Base-by-base conservation (phyloP, 2,797 vertebrate genomes). In the Erithacus rubecula region DNA sequence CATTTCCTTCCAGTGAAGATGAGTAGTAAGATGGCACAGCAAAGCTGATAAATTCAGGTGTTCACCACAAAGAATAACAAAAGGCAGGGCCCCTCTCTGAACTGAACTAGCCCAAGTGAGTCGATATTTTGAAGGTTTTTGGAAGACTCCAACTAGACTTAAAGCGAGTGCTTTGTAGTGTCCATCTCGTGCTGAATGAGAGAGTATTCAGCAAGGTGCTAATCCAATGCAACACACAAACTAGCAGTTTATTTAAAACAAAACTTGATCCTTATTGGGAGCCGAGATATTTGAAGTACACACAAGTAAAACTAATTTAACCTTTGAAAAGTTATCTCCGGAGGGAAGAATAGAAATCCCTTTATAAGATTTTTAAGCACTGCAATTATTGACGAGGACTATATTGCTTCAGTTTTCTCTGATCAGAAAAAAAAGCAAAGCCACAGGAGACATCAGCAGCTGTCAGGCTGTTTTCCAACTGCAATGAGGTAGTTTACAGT, bases 321-420 rank as follows among this genome's bases (percentile, higher is more conserved):
- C 98, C 98, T 98, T 98, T 98, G 97, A 97, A 97, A 98, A 98
- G 93, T 96, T 96, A 96, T 97, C 98, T 98, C 98, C 36, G 16
- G 98, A 98, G 98, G 97, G 93, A 97, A 97, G 96, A 97, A 96
- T 81, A 97, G 96, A 97, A 98, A 98, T 98, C 98, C 97, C 96
- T 97, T 98, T 98, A 98, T 98, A 98, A 98, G 97, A 97, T 98
- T 98, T 98, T 97, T 98, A 98, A 98, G 97, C 96, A 97, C 97
- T 96, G 97, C 97, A 98, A 98, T 98, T 98, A 98, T 98, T 98
- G 98, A 98, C 95, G 78, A 98, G 97, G 96, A 97, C 97, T 97
- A 97, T 97, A 98, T 98, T 97, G 97, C 97, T 98, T 98, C 97
- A 91, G 96, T 98, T 97, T 97, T 97, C 97, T 98, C 97, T 97